Evolutionary conservation across 1,140 invertebrate species (phyloP).

Genomic region (Heterodera schachtii): DNA sequence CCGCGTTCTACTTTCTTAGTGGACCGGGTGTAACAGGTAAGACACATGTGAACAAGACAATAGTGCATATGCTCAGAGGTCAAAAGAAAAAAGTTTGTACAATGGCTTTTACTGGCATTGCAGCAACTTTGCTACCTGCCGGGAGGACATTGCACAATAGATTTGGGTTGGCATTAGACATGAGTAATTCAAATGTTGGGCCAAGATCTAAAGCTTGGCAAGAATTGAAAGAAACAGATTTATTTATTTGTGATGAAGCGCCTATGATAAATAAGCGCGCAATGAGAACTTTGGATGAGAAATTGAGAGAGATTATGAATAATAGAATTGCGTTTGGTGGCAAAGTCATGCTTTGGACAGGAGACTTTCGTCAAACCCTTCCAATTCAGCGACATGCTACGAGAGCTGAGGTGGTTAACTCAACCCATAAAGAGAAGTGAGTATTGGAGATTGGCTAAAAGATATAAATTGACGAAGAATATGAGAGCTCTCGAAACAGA

Average conservation of each 20-base stretch:
- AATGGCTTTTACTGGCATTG: no score
- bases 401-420: slow-evolving; percentile 44
- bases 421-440: no score
- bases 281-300: slow-evolving; percentile 28
- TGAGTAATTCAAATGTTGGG: no score
- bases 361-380: slow-evolving; percentile 60
- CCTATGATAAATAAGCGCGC: slow-evolving; percentile 32
- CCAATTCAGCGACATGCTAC: slow-evolving; percentile 37
- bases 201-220: no score
- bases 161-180: slow-evolving; percentile 26
- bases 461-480: slow-evolving; percentile 35
- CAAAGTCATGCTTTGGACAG: slow-evolving; percentile 50
- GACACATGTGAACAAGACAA: no score
- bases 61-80: no score
- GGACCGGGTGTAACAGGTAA: no score
- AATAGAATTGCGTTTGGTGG: slow-evolving; percentile 54
- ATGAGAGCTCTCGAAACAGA: slow-evolving; percentile 18
- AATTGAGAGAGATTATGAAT: slow-evolving; percentile 51
- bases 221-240: no score
- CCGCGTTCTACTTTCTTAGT: no score
- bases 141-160: slow-evolving; percentile 34
- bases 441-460: no score
- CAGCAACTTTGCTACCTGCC: no score
- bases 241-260: slow-evolving; percentile 47
- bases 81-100: no score